A percentile compares a stretch with the other conserved stretches of the same genome.
Conservation (phyloP, 2,888 invertebrate species). For the Leucoma salicis region DNA sequence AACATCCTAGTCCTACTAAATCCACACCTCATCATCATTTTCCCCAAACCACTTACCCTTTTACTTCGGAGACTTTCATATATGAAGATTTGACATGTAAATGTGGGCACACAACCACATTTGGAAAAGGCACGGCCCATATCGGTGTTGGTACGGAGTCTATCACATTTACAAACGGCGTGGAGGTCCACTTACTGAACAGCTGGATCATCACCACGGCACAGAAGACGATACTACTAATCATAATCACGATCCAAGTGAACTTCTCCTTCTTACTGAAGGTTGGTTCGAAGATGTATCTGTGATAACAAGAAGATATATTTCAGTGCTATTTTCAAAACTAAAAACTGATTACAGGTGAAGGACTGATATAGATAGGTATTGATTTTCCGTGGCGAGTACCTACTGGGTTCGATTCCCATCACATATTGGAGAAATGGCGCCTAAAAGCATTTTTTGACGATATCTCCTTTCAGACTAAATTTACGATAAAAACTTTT, state of each 20-base stretch:
- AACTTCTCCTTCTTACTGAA: constrained; percentile 61
- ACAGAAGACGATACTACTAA: constrained; percentile 64
- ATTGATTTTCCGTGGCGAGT: no score
- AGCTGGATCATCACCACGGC: constrained; percentile 64
- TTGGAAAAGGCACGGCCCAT: constrained; percentile 75
- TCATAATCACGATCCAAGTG: constrained; percentile 66
- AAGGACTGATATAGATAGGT: no score
- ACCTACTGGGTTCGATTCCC: no score
- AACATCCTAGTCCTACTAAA: no score
- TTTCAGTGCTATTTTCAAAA: no score
- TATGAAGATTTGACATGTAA: constrained; percentile 62
- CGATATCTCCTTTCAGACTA: no score
- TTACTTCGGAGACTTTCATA: constrained; percentile 54
- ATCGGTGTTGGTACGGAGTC: constrained; percentile 71
- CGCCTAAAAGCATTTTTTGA: no score
- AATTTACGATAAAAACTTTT: no score
- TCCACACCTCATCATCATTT: no score
- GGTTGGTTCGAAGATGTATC: constrained; percentile 71
- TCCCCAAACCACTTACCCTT: constrained; percentile 58
- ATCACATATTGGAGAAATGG: no score
- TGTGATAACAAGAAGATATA: constrained; percentile 25
- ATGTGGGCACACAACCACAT: constrained; percentile 71
- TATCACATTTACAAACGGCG: constrained; percentile 73
- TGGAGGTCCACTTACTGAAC: constrained; percentile 65
- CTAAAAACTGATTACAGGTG: no score